These are phyloP conservation scores for Mesoligia furuncula DNA, from an alignment of 2,888 invertebrate genomes.

Conservation along the genomic window DNA sequence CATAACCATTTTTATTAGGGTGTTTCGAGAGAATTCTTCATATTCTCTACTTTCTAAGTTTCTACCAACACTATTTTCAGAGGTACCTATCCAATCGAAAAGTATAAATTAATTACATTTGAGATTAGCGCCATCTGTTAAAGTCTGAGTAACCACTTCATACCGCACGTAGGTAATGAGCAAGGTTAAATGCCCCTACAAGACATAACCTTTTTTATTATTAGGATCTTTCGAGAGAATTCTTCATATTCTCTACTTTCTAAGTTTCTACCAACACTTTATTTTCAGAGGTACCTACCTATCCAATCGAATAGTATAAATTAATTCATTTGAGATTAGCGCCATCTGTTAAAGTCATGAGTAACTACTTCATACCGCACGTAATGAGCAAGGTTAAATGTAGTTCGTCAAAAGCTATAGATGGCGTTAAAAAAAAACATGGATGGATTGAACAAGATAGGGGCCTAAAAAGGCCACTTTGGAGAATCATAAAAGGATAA, in stretches of 20 bases:
- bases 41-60: neutral
- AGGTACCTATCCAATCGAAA: neutral
- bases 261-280: neutral
- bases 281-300: neutral
- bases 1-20: too few relatives aligned
- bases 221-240: too few relatives aligned
- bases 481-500: too few relatives aligned
- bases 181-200: neutral
- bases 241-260: too few relatives aligned
- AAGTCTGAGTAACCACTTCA: neutral
- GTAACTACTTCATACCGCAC: neutral
- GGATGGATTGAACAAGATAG: neutral
- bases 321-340: neutral
- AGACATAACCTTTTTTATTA: too few relatives aligned
- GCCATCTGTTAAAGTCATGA: constrained; percentile 11
- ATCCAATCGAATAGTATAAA: neutral
- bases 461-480: too few relatives aligned
- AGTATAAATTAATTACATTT: neutral
- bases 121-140: constrained; percentile 29
- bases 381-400: neutral
- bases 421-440: neutral
- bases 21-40: too few relatives aligned
- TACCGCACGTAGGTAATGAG: neutral
- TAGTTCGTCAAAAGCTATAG: neutral
- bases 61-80: neutral